phyloP scores from a whole-genome alignment of 2,797 vertebrate species.

The Pseudochromis fuscus region DNA sequence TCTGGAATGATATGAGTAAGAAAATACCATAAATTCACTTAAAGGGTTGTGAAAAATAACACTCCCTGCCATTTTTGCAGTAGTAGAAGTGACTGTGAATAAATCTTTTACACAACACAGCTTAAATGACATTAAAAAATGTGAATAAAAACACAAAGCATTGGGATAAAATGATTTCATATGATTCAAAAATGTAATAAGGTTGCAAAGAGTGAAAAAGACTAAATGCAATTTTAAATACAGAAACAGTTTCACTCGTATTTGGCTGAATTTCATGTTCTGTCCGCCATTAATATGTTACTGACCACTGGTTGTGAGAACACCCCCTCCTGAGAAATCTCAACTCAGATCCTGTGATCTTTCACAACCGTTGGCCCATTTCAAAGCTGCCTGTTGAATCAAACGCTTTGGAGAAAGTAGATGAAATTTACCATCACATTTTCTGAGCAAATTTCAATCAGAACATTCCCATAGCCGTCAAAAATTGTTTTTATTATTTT shows the following conservation, averaged over 20 bases:
- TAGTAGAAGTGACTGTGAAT: no score
- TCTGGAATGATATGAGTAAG: neutral
- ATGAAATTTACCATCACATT: constrained; percentile 3
- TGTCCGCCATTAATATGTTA: neutral
- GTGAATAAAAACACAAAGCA: no score
- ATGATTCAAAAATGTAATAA: neutral
- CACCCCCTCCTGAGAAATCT: neutral
- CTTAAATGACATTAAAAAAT: no score
- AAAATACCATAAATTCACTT: neutral
- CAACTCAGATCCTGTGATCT: constrained; percentile 26
- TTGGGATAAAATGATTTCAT: no score
- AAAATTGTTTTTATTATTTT: constrained; percentile 8
- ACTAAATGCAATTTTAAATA: neutral
- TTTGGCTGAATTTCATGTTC: neutral
- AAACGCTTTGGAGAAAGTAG: constrained; percentile 22
- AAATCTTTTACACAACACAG: no score
- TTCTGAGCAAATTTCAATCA: constrained; percentile 17
- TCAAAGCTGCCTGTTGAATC: constrained; percentile 12
- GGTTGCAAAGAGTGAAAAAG: neutral
- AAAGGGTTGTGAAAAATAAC: no score
- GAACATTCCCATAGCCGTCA: constrained; percentile 18
- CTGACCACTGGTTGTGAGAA: constrained; percentile 5
- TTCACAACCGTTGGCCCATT: constrained; percentile 11
- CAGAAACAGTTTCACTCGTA: neutral
- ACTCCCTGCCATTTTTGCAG: no score